These are phyloP conservation scores for Hylaeus volcanicus DNA, from an alignment of 1,140 invertebrate species.

Conservation along the genomic window DNA sequence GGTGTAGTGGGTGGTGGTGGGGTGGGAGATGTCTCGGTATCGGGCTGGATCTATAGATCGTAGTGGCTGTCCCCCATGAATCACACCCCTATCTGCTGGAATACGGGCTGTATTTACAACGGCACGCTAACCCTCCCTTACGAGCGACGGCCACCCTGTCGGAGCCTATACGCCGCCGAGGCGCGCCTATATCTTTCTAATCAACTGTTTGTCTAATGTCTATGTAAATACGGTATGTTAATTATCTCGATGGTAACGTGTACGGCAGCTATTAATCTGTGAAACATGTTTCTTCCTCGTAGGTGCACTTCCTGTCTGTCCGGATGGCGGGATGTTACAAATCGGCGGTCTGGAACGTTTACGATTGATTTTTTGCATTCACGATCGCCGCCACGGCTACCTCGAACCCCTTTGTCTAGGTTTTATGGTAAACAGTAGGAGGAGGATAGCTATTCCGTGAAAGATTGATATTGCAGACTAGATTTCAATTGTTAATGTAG, in stretches of 20 bases:
- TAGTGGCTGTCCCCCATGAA: constrained; percentile 71
- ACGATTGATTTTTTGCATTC: neutral
- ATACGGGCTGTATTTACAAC: constrained; percentile 71
- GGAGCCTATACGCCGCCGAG: constrained; percentile 26
- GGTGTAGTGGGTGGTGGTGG: constrained; percentile 10
- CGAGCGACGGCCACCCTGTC: constrained; percentile 13
- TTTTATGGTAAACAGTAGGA: neutral
- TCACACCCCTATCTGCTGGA: constrained; percentile 72
- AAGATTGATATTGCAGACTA: no score
- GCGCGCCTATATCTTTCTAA: constrained; percentile 69
- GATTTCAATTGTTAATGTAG: no score
- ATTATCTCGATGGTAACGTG: constrained; percentile 71
- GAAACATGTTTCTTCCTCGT: constrained; percentile 63
- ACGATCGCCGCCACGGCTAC: neutral
- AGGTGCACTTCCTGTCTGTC: constrained; percentile 43
- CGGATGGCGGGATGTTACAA: constrained; percentile 29
- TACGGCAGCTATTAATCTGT: constrained; percentile 65
- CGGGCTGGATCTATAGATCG: constrained; percentile 73
- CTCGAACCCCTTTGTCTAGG: no score
- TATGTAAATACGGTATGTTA: constrained; percentile 73
- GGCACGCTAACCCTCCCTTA: constrained; percentile 67
- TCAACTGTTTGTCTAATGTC: constrained; percentile 73
- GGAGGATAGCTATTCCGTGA: no score
- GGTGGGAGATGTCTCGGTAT: constrained; percentile 69
- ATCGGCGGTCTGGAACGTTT: constrained; percentile 9